Conservation (phyloP, 2,797 vertebrate genomes). For the Ctenosaura bakeri region DNA sequence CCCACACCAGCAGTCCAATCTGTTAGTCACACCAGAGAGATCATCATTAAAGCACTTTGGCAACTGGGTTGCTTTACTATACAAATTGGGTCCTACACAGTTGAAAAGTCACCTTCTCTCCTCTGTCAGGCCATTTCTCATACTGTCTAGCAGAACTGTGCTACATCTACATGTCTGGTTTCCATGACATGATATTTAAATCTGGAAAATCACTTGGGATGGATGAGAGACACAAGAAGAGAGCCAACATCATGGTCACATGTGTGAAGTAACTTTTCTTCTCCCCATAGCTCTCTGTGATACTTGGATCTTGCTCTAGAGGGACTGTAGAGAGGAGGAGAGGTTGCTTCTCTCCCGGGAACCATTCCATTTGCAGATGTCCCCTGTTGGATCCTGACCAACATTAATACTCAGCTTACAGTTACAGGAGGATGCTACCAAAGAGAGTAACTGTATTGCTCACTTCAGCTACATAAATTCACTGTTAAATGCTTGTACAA, state of each 20-base stretch:
- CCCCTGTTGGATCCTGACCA: no score
- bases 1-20: no score
- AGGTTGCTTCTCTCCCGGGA: no score
- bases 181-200: not conserved
- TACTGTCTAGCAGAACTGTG: not conserved
- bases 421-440: no score
- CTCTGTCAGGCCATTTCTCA: not conserved
- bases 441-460: not conserved
- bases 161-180: not conserved
- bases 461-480: not conserved
- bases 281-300: no score
- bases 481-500: not conserved
- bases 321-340: no score
- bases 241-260: no score
- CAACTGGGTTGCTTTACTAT: not conserved
- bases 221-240: not conserved
- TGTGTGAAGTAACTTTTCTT: no score
- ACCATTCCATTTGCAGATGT: no score
- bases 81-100: not conserved
- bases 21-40: not conserved
- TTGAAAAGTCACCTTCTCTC: no score
- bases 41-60: constrained; percentile 3
- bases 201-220: not conserved
- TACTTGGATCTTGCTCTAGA: no score
- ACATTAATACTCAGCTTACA: not conserved